Percentiles rank a stretch among this genome's conserved stretches.
phyloP scores from a whole-genome alignment of 1,140 invertebrate species.

The Myzus persicae region DNA sequence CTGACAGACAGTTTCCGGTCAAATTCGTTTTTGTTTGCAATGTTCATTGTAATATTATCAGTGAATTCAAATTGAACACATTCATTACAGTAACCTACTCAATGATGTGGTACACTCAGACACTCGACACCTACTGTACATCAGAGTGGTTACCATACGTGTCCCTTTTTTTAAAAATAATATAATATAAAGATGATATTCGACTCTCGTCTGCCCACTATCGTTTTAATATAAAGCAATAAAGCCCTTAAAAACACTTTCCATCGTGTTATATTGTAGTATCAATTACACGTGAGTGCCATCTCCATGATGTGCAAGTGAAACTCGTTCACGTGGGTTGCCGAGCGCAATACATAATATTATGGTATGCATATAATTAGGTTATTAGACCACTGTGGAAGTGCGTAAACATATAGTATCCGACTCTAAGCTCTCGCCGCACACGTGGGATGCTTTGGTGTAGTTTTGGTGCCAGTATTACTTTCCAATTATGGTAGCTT shows the following conservation, averaged over 20 bases:
- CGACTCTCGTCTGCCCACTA: not conserved
- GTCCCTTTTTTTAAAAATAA: not conserved
- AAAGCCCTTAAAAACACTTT: conserved; percentile 34
- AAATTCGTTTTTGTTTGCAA: not conserved
- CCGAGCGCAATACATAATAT: not conserved
- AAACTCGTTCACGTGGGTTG: conserved; percentile 26
- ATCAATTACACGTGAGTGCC: not conserved
- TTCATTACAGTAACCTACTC: not conserved
- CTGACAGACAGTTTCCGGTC: not conserved
- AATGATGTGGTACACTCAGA: not conserved
- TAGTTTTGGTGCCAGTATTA: conserved; percentile 19
- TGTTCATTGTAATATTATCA: not conserved
- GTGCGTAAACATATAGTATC: not conserved
- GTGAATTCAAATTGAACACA: not conserved
- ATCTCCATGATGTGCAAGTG: not conserved
- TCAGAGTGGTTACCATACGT: not conserved
- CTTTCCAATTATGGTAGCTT: conserved; percentile 38
- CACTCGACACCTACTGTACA: not conserved
- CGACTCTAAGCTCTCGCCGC: not conserved
- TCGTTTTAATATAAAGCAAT: not conserved
- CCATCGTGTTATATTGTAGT: not conserved
- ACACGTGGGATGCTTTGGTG: not conserved
- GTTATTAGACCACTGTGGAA: conserved; percentile 32
- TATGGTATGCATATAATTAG: conserved; percentile 27
- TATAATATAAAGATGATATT: not conserved